Percentiles rank a stretch among this genome's conserved stretches.
Evolutionary conservation across 2,888 invertebrate species (phyloP).

Genomic region (Athalia cordata): DNA sequence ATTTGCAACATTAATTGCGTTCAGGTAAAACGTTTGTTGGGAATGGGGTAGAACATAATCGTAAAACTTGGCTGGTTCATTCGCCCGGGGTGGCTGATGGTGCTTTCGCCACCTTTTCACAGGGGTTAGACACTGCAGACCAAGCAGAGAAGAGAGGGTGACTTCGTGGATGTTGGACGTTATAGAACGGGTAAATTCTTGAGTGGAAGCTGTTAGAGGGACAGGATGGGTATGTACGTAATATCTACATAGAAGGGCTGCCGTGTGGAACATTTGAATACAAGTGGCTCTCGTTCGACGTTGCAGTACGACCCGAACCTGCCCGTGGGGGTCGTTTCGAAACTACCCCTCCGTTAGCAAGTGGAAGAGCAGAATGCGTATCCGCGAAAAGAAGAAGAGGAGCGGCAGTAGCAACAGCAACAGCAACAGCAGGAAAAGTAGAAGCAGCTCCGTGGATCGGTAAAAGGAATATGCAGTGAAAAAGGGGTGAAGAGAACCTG

Average conservation of each 20-base stretch:
- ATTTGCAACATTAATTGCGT: slow-evolving; percentile 58
- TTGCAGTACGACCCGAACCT: slow-evolving; percentile 46
- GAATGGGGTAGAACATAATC: slow-evolving; percentile 52
- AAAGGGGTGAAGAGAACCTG: slow-evolving; percentile 19
- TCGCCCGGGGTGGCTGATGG: neutral
- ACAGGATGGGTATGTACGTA: neutral
- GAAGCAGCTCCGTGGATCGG: too few relatives aligned
- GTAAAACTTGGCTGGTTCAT: slow-evolving; percentile 55
- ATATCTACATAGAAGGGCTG: slow-evolving; percentile 47
- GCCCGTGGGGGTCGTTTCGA: slow-evolving; percentile 48
- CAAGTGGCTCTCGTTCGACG: slow-evolving; percentile 54
- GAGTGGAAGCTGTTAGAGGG: slow-evolving; percentile 23
- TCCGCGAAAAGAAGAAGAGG: slow-evolving; percentile 32
- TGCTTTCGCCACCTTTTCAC: slow-evolving; percentile 24
- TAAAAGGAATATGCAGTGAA: neutral
- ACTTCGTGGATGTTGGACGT: slow-evolving; percentile 39
- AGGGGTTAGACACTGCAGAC: slow-evolving; percentile 10
- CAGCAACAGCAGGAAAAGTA: neutral
- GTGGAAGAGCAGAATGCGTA: slow-evolving; percentile 20
- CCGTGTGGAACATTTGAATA: slow-evolving; percentile 54
- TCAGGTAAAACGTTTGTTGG: slow-evolving; percentile 32
- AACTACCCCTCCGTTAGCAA: slow-evolving; percentile 52
- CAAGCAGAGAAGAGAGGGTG: slow-evolving; percentile 14
- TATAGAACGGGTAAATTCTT: slow-evolving; percentile 22
- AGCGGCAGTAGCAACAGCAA: slow-evolving; percentile 3